Conservation (phyloP, 2,797 vertebrate genomes). For the Fringilla coelebs region DNA sequence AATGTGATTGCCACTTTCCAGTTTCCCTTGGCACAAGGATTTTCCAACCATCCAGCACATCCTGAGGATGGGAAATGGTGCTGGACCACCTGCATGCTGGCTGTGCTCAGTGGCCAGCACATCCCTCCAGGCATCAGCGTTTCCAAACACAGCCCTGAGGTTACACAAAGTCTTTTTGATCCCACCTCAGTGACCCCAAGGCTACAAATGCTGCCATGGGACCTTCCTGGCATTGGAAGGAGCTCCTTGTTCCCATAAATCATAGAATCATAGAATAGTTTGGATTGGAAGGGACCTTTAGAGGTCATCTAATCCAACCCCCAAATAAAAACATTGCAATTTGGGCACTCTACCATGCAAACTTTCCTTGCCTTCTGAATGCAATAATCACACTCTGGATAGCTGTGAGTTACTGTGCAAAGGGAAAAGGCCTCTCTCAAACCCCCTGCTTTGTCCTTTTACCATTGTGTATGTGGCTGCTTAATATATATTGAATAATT, state of each 20-base stretch:
- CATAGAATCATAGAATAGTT: background rate
- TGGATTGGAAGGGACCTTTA: background rate
- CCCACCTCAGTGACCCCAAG: background rate
- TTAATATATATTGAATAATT: background rate
- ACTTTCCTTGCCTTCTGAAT: background rate
- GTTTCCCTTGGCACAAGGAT: constrained; percentile 1
- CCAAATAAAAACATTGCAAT: background rate
- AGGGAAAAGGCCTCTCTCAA: background rate
- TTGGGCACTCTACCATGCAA: background rate
- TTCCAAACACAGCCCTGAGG: background rate
- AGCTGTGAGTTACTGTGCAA: background rate
- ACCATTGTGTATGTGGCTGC: background rate
- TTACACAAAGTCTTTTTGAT: background rate
- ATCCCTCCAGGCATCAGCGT: background rate
- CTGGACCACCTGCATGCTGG: background rate
- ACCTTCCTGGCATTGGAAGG: background rate
- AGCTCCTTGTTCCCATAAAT: background rate
- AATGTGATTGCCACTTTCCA: background rate
- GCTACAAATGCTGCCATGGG: background rate
- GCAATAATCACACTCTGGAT: background rate
- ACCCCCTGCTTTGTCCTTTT: background rate
- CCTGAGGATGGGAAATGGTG: background rate
- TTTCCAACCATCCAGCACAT: background rate
- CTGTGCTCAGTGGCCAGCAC: fast-evolving
- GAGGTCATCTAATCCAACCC: background rate